A percentile compares a stretch with the other conserved stretches of the same genome.
Evolutionary conservation across 2,888 invertebrate genomes (phyloP).

Genomic region (Tridacna gigas): DNA sequence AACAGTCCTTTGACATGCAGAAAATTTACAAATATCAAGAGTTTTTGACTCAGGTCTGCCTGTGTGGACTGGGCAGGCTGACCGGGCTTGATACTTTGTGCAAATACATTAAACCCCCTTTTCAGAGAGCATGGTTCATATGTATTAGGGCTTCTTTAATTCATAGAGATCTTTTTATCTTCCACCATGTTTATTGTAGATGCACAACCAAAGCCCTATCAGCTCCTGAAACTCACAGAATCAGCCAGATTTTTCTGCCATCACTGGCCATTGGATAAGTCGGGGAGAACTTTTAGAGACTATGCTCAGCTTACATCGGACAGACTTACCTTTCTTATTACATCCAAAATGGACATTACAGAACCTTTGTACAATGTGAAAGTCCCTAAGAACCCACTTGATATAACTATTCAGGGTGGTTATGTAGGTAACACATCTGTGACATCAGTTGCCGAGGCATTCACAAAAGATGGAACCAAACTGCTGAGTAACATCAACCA

Average conservation of each 20-base stretch:
- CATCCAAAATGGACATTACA: slow-evolving; percentile 63
- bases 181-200: slow-evolving; percentile 36
- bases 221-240: slow-evolving; percentile 66
- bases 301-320: slow-evolving; percentile 68
- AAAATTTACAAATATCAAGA: too few species aligned
- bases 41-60: not conserved
- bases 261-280: slow-evolving; percentile 64
- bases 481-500: slow-evolving; percentile 71
- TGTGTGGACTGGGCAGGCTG: not conserved
- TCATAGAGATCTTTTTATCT: not conserved
- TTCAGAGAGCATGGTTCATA: not conserved
- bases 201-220: slow-evolving; percentile 66
- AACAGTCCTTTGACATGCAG: too few species aligned
- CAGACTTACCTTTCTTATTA: slow-evolving; percentile 67
- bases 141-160: not conserved
- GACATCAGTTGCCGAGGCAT: slow-evolving; percentile 62
- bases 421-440: slow-evolving; percentile 71
- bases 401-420: slow-evolving; percentile 65
- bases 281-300: slow-evolving; percentile 68
- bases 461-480: slow-evolving; percentile 44
- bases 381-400: slow-evolving; percentile 65
- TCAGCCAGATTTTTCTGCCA: slow-evolving; percentile 66
- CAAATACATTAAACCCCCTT: not conserved
- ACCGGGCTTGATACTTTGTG: not conserved
- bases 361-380: slow-evolving; percentile 63